Percentiles rank a stretch among this genome's conserved stretches.
phyloP scores from a whole-genome alignment of 2,113 vertebrate genomes.

The Lichenostomus cassidix region DNA sequence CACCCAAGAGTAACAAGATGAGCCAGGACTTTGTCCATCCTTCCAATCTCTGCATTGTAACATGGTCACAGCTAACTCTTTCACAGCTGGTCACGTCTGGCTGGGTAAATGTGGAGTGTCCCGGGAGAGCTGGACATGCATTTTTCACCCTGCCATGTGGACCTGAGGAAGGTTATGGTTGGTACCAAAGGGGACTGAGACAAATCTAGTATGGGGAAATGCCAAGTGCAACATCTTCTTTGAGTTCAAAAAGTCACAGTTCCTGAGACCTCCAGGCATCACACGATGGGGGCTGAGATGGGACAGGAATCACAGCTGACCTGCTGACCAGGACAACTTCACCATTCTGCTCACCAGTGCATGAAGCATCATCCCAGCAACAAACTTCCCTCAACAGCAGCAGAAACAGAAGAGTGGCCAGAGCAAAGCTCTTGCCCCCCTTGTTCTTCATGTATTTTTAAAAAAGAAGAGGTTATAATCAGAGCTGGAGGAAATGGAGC shows the following conservation, averaged over 20 bases:
- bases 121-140: neutral
- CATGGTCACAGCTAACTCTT: neutral
- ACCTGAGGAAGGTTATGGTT: neutral
- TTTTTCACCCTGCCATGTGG: neutral
- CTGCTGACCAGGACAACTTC: neutral
- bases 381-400: neutral
- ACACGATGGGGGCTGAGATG: neutral
- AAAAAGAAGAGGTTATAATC: neutral
- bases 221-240: neutral
- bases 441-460: neutral
- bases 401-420: neutral
- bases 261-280: neutral
- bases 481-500: neutral
- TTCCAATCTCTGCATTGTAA: neutral
- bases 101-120: neutral
- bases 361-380: fast-evolving
- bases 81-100: neutral
- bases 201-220: fast-evolving
- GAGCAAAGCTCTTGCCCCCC: neutral
- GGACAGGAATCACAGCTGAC: neutral
- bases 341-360: fast-evolving
- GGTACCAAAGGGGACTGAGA: neutral
- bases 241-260: neutral
- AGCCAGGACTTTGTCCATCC: neutral
- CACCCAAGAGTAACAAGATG: neutral